A percentile compares a stretch with the other conserved stretches of the same genome.
phyloP scores from a whole-genome alignment of 2,888 invertebrate species.

The Sarcophaga subvicina region DNA sequence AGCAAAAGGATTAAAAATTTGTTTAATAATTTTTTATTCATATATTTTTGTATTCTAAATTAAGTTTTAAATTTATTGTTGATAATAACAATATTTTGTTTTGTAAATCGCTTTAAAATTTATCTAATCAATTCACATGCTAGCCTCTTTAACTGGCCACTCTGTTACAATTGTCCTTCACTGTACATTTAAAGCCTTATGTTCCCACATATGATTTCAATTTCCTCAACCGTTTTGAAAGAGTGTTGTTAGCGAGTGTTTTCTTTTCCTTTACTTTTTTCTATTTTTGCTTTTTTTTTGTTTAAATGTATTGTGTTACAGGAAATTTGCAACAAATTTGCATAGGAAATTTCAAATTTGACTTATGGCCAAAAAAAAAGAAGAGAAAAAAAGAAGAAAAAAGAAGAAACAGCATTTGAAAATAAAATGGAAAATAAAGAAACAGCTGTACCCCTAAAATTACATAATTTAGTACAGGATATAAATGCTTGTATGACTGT shows the following conservation, averaged over 20 bases:
- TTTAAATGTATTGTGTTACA: conserved; percentile 52
- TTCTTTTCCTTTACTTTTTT: too few relatives aligned
- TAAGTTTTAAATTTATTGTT: too few relatives aligned
- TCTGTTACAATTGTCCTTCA: too few relatives aligned
- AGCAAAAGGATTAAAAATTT: neutral
- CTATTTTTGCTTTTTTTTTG: neutral
- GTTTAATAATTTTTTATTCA: too few relatives aligned
- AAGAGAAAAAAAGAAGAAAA: neutral
- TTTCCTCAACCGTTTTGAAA: neutral
- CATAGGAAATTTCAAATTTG: conserved; percentile 80
- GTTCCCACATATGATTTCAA: neutral
- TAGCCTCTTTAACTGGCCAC: too few relatives aligned
- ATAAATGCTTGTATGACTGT: neutral
- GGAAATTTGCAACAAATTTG: conserved; percentile 76
- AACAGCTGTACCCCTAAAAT: conserved; percentile 49
- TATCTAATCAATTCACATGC: too few relatives aligned
- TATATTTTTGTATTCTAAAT: too few relatives aligned
- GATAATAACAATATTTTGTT: too few relatives aligned
- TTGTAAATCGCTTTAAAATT: too few relatives aligned
- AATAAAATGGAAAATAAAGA: conserved; percentile 40
- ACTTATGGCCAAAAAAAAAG: conserved; percentile 75
- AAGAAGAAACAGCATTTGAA: neutral
- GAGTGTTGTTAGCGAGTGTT: neutral
- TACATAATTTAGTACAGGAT: conserved; percentile 26
- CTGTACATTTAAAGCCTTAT: neutral